These are phyloP conservation scores for Leucoraja erinaceus DNA, from an alignment of 2,113 vertebrate genomes.

Conservation along the genomic window DNA sequence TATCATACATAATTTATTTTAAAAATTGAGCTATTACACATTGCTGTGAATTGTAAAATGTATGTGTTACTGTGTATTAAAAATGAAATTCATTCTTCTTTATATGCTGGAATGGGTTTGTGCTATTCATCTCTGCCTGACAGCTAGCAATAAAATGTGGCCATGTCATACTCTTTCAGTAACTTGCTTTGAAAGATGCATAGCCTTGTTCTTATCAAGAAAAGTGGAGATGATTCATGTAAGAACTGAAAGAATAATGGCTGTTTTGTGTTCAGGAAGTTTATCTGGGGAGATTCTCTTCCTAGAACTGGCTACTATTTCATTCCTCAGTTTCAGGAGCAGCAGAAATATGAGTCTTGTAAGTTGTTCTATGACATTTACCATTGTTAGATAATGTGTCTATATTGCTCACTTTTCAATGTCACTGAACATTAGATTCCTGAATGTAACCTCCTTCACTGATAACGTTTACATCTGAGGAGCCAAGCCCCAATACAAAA, in stretches of 20 bases:
- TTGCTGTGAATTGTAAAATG: conserved; percentile 31
- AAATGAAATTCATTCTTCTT: conserved; percentile 37
- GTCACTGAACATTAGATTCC: neutral
- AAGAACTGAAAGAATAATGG: conserved; percentile 32
- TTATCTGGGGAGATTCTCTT: conserved; percentile 28
- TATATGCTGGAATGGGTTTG: conserved; percentile 2
- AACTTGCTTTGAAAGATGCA: conserved; percentile 26
- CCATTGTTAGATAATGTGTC: neutral
- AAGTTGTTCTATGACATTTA: conserved; percentile 25
- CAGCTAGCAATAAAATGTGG: conserved; percentile 36
- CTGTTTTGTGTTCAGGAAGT: conserved; percentile 23
- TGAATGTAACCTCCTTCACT: conserved; percentile 8
- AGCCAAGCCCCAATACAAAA: neutral
- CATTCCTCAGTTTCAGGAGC: conserved; percentile 1
- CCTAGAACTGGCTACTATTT: conserved; percentile 10
- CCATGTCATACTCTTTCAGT: conserved; percentile 35
- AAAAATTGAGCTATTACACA: conserved; percentile 16
- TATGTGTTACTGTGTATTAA: conserved; percentile 29
- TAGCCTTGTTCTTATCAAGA: conserved; percentile 37
- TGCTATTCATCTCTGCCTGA: conserved; percentile 21
- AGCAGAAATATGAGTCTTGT: neutral
- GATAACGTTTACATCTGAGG: neutral
- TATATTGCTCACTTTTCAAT: conserved; percentile 20
- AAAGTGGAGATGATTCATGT: conserved; percentile 34
- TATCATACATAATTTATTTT: conserved; percentile 35